Conservation (phyloP, 2,888 invertebrate species). For the Hemistola chrysoprasaria region DNA sequence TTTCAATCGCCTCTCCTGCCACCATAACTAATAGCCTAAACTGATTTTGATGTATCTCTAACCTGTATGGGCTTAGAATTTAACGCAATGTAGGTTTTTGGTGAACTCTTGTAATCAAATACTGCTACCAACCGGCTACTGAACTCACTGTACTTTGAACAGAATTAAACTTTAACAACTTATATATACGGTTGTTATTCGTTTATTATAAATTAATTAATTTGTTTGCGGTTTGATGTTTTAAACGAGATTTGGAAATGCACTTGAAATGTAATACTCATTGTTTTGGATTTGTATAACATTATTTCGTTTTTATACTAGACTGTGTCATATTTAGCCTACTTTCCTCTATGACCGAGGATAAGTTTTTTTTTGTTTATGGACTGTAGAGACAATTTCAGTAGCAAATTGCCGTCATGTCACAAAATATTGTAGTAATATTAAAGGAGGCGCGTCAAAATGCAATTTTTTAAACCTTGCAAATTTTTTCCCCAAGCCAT, state of each 20-base stretch:
- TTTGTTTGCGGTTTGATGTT: constrained; percentile 3
- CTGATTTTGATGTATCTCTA: constrained; percentile 27
- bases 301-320: too few relatives aligned
- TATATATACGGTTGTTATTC: constrained; percentile 2
- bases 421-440: too few relatives aligned
- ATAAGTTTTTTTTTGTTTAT: too few relatives aligned
- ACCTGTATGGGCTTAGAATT: constrained; percentile 28
- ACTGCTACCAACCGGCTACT: constrained; percentile 23
- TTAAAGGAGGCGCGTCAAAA: too few relatives aligned
- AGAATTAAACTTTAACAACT: constrained; percentile 8
- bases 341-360: too few relatives aligned
- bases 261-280: constrained; percentile 9
- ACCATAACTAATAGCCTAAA: constrained; percentile 5
- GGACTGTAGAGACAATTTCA: too few relatives aligned
- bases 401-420: too few relatives aligned
- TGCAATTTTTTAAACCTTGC: too few relatives aligned
- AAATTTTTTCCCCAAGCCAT: too few relatives aligned
- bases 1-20: constrained; percentile 4
- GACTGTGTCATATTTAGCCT: too few relatives aligned
- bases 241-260: constrained; percentile 17
- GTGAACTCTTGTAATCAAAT: constrained; percentile 28
- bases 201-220: constrained; percentile 15
- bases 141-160: neutral
- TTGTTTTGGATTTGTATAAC: constrained; percentile 13
- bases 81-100: constrained; percentile 28